Evolutionary conservation across 2,888 invertebrate genomes (phyloP).

Genomic region (Polyommatus icarus): DNA sequence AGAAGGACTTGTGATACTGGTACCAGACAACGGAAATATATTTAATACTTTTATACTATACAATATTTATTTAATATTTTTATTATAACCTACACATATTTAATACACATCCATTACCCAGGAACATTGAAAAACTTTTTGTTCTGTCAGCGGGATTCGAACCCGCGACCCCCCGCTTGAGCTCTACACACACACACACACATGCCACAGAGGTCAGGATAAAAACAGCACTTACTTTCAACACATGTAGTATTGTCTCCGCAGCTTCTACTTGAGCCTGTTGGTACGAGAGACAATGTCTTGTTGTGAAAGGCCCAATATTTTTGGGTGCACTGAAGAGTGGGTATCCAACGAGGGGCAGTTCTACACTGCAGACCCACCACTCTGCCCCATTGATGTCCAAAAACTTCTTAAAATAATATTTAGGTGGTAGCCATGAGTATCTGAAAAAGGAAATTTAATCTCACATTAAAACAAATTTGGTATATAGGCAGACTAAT

Average conservation of each 20-base stretch:
- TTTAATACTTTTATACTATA: too few relatives aligned
- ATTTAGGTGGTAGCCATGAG: conserved; percentile 62
- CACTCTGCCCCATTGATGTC: conserved; percentile 52
- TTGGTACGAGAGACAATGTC: conserved; percentile 53
- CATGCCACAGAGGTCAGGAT: too few relatives aligned
- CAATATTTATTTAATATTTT: too few relatives aligned
- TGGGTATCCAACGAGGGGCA: conserved; percentile 62
- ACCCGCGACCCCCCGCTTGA: too few relatives aligned
- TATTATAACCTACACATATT: too few relatives aligned
- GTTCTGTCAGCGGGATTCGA: too few relatives aligned
- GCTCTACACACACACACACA: too few relatives aligned
- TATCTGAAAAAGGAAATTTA: conserved; percentile 51
- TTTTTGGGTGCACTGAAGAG: conserved; percentile 50
- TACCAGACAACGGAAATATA: too few relatives aligned
- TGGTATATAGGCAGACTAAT: too few relatives aligned
- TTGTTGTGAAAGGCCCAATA: conserved; percentile 59
- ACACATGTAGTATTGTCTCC: conserved; percentile 55
- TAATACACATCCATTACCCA: too few relatives aligned
- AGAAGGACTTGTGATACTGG: too few relatives aligned
- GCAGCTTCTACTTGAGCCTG: conserved; percentile 67
- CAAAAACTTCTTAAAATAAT: conserved; percentile 59
- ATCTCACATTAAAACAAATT: background rate
- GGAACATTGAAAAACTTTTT: too few relatives aligned
- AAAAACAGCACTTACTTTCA: conserved; percentile 53
- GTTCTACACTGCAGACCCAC: conserved; percentile 60